Conservation (phyloP, 2,797 vertebrate species). For the Coracias cyanogaster region DNA sequence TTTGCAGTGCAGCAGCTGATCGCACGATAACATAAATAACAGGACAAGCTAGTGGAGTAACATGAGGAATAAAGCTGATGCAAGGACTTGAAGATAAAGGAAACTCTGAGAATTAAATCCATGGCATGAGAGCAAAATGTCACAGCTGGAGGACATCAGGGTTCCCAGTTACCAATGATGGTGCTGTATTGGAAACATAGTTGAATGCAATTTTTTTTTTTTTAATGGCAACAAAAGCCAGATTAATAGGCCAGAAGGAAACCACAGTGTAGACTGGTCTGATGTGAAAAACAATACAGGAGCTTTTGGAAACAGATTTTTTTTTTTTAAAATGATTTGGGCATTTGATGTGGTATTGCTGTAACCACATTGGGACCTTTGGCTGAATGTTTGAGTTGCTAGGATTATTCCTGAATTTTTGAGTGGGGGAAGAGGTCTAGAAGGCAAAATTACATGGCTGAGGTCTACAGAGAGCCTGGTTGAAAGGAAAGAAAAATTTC, state of each 20-base stretch:
- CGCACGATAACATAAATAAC: not conserved
- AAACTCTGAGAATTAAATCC: not conserved
- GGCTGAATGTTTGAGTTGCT: not conserved
- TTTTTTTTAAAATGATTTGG: not conserved
- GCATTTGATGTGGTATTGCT: not conserved
- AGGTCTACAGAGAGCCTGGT: not conserved
- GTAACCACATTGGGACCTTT: not conserved
- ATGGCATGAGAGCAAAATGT: not conserved
- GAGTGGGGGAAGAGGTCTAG: not conserved
- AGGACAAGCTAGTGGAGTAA: not conserved
- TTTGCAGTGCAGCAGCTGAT: not conserved
- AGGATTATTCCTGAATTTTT: not conserved
- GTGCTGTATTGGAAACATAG: not conserved
- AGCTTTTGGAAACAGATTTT: not conserved
- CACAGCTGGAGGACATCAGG: not conserved
- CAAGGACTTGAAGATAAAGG: not conserved
- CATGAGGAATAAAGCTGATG: not conserved
- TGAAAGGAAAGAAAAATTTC: not conserved
- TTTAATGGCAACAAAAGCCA: not conserved
- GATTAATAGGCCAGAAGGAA: not conserved
- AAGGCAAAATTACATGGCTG: not conserved
- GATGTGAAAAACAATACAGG: not conserved
- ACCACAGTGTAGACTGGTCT: not conserved
- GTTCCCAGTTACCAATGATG: not conserved
- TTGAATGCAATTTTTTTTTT: not conserved